Evolutionary conservation across 2,888 invertebrate species (phyloP), one percentile per base, ranked within the genome.

Genomic region (Gastrophysa polygoni): DNA sequence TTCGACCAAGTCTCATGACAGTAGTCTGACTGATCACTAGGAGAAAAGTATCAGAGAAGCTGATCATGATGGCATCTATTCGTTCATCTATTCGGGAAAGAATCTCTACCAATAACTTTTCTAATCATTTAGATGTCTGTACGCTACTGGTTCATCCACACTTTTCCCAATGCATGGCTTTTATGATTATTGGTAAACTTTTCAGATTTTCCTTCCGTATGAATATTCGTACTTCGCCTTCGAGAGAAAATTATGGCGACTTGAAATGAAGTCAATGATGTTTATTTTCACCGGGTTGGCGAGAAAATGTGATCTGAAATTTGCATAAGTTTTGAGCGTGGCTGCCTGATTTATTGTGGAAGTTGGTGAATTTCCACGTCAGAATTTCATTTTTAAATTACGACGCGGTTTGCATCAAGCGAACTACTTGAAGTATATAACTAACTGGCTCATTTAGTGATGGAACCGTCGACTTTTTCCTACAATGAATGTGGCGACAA

Each of bases 101-200:
- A n/a, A n/a, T n/a, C n/a, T n/a, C n/a, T n/a, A n/a, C n/a, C n/a
- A n/a, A n/a, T n/a, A n/a, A n/a, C n/a, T n/a, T n/a, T n/a, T n/a
- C n/a, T n/a, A n/a, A n/a, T n/a, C n/a, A n/a, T n/a, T n/a, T n/a
- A n/a, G n/a, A n/a, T 24, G 24, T 7, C 3, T 24, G 24, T 61
- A 62, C 59, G 62, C 43, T 60, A 54, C 62, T 60, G 50, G 46
- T 34, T 11, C 51, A 28, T 48, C 57, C 60, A 54, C 57, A 54
- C 17, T 57, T 56, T 62, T 68, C 57, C 52, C 59, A 63, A 47
- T 60, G 68, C 63, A 49, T 55, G 44, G 54, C 68, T 65, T 69
- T 69, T 68, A 69, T 67, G 69, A 69, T 68, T 69, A 69, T 68
- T 69, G 69, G 66, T 59, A 67, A 69, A 69, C 64, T 69, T 69